Evolutionary conservation across 1,140 invertebrate genomes (phyloP), one percentile per base, ranked within the genome.

Genomic region (Prorops nasuta): DNA sequence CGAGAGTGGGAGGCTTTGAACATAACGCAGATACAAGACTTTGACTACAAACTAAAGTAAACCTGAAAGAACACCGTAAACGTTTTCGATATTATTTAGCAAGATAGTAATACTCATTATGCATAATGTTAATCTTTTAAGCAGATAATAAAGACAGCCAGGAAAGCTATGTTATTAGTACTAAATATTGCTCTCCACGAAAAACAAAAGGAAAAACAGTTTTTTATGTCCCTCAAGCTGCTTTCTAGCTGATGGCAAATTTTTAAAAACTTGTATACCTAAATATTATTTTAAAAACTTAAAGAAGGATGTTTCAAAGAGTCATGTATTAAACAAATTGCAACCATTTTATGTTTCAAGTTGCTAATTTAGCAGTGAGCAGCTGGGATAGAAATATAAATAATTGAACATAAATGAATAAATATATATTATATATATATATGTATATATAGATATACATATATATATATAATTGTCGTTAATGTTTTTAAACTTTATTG

Each of bases 401-500:
- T n/a, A 42, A 22, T 24, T 45, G 47, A 51, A 49, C 43, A 54
- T 54, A 51, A 53, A 47, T 37, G 53, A 39, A 50, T 32, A 37
- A 28, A 46, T 46, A 44, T 50, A 44, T 41, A 37, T 15, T 36
- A 44, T 51, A 44, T 43, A 45, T 19, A 43, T 28, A 37, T n/a
- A 55, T 34, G 16, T 45, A n/a, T n/a, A n/a, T 38, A 54, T 43
- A 49, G 28, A 53, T 53, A 63, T 44, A 63, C 21, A 66, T 60
- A 54, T 60, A 56, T 49, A 58, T 54, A 54, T 58, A 49, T 56
- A 64, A 69, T 60, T 60, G 60, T 64, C 69, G 67, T 72, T 71
- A 69, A 67, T 60, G 64, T 70, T 71, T 71, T 62, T 62, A 70
- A 71, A 72, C 70, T 72, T 72, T 72, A 72, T 71, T 58, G 57